Percentiles rank a stretch among this genome's conserved stretches.
These are phyloP conservation scores for Leucopternis melanops DNA, from an alignment of 2,113 vertebrate species.

Conservation along the genomic window DNA sequence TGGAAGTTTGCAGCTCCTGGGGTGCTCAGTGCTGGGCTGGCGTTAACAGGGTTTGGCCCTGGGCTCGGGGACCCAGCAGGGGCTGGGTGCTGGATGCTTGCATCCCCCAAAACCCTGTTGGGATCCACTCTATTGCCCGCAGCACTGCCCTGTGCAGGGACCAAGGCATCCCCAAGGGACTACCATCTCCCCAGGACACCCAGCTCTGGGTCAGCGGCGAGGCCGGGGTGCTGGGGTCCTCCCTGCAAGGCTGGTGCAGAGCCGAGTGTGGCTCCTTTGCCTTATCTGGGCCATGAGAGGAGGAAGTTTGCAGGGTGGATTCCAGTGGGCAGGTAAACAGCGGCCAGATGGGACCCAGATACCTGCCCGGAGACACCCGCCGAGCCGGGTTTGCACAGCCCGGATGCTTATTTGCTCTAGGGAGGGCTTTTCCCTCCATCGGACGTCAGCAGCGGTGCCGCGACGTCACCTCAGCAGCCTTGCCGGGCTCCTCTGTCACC, in stretches of 20 bases:
- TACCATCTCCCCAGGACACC: accelerated
- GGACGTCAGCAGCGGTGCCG: background rate
- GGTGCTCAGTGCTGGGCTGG: background rate
- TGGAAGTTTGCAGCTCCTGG: background rate
- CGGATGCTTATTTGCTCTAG: background rate
- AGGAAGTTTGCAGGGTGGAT: slow-evolving; percentile 56
- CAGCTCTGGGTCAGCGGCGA: accelerated
- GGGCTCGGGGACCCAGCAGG: background rate
- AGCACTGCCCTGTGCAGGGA: background rate
- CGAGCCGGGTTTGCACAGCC: slow-evolving; percentile 1
- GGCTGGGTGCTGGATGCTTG: background rate
- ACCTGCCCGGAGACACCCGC: background rate
- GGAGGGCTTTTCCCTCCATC: background rate
- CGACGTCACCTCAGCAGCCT: slow-evolving; percentile 8
- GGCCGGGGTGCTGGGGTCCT: background rate
- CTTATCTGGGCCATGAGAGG: background rate
- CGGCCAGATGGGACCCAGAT: slow-evolving; percentile 37
- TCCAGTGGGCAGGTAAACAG: slow-evolving; percentile 52
- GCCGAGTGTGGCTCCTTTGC: accelerated
- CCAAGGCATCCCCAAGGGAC: background rate
- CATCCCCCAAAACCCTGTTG: background rate
- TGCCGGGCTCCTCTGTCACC: background rate
- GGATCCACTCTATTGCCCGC: background rate
- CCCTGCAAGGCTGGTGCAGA: accelerated
- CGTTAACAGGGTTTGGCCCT: background rate